Conservation (phyloP, 2,888 invertebrate genomes). For the Conus canariensis region DNA sequence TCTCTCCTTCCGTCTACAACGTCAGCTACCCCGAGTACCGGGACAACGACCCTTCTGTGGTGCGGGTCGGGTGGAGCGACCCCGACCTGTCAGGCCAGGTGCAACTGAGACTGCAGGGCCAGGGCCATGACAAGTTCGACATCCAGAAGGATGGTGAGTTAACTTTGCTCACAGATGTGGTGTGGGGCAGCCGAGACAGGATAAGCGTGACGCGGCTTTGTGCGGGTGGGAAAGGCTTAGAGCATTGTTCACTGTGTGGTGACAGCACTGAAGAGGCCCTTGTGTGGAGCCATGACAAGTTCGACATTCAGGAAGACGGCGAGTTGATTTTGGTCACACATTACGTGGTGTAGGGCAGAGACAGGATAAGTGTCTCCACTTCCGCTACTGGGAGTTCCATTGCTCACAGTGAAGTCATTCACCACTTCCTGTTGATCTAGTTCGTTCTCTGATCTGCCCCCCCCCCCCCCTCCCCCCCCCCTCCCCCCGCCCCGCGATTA, state of each 20-base stretch:
- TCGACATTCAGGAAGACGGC: slow-evolving; percentile 60
- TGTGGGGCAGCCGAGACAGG: background rate
- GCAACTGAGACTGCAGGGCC: slow-evolving; percentile 48
- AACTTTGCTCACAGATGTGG: background rate
- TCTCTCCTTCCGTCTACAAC: slow-evolving; percentile 91
- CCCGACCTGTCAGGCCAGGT: slow-evolving; percentile 62
- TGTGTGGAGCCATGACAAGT: slow-evolving; percentile 52
- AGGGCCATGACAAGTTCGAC: slow-evolving; percentile 55
- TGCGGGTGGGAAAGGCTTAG: background rate
- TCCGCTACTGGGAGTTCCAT: no score
- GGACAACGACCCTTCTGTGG: slow-evolving; percentile 87
- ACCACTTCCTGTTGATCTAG: no score
- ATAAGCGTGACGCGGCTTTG: background rate
- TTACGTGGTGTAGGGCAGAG: background rate
- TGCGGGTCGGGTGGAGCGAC: slow-evolving; percentile 83
- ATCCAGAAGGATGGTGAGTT: slow-evolving; percentile 60
- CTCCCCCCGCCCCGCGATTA: no score
- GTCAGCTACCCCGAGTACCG: slow-evolving; percentile 94
- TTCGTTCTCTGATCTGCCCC: no score
- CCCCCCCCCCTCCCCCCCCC: no score
- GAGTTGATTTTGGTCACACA: slow-evolving; percentile 12
- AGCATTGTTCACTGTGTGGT: no score
- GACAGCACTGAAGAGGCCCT: no score
- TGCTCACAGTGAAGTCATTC: no score
- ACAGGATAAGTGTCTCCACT: background rate